Percentiles rank a stretch among this genome's conserved stretches.
These are phyloP conservation scores for Brachypalpus laphriformis DNA, from an alignment of 2,888 invertebrate genomes.

Conservation along the genomic window DNA sequence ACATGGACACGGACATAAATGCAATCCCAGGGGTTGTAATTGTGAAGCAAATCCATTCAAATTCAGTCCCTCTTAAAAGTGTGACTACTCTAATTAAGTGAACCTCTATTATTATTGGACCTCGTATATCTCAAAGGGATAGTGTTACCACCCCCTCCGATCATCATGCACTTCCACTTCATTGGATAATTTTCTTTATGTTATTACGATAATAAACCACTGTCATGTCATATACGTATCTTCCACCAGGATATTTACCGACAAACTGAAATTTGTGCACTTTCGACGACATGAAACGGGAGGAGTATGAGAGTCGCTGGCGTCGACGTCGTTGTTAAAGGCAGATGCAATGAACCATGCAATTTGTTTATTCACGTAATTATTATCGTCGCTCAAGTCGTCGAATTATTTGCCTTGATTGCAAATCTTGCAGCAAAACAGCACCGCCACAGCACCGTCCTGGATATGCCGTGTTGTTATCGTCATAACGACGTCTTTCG, in stretches of 20 bases:
- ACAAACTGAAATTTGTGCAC: background rate
- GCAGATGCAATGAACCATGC: conserved; percentile 66
- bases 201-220: conserved; percentile 39
- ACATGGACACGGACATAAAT: no score
- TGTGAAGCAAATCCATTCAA: no score
- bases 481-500: conserved; percentile 37
- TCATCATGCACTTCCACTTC: conserved; percentile 4
- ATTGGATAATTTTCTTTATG: conserved; percentile 28
- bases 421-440: conserved; percentile 34
- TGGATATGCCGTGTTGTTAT: conserved; percentile 19
- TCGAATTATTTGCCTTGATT: conserved; percentile 66
- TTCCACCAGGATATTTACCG: conserved; percentile 32
- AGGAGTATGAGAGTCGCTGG: background rate
- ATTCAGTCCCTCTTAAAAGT: no score
- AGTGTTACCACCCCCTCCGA: background rate
- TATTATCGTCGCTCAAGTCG: conserved; percentile 51
- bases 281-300: background rate
- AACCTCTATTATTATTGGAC: no score
- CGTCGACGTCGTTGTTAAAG: conserved; percentile 26
- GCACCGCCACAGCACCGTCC: background rate
- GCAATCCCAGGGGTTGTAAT: no score
- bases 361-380: conserved; percentile 68
- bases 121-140: no score
- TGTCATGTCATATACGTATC: conserved; percentile 31
- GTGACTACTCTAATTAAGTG: no score